Evolutionary conservation across 2,797 vertebrate species (phyloP).

Genomic region (Pangasius krempfi): DNA sequence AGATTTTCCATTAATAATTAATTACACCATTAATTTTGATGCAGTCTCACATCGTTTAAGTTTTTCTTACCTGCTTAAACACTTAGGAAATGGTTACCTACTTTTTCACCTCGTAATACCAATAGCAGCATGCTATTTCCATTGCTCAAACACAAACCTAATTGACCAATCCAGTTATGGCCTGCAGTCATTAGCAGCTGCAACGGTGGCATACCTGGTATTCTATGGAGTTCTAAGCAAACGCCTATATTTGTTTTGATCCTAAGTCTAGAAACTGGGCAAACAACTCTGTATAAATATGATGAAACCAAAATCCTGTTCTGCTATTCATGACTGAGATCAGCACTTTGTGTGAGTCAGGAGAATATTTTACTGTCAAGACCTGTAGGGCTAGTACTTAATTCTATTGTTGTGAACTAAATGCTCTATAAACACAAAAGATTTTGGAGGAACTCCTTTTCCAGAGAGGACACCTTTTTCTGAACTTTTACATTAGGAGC

Average conservation of each 20-base stretch:
- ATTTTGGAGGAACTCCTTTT: conserved; percentile 3
- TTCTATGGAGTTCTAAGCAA: conserved; percentile 3
- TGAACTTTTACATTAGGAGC: not conserved
- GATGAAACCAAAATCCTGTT: conserved; percentile 42
- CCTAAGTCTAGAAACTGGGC: conserved; percentile 14
- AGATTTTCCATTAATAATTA: not conserved
- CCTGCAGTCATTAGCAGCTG: conserved; percentile 5
- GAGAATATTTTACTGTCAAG: conserved; percentile 7
- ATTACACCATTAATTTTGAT: not conserved
- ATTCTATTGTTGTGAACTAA: conserved; percentile 12
- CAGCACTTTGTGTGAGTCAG: conserved; percentile 9
- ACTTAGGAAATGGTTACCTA: not conserved
- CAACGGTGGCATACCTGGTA: not conserved
- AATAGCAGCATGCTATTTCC: not conserved
- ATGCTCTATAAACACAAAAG: conserved; percentile 5
- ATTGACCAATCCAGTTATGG: not conserved
- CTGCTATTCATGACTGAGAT: conserved; percentile 16
- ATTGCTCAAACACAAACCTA: not conserved
- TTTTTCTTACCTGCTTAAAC: not conserved
- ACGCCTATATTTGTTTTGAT: conserved; percentile 41
- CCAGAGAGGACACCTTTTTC: conserved; percentile 1
- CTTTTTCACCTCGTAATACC: not conserved
- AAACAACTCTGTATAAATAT: conserved; percentile 29
- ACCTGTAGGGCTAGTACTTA: conserved; percentile 10
- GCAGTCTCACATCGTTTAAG: not conserved